phyloP scores from a whole-genome alignment of 1,140 invertebrate species.

The Stegodyphus dumicola region DNA sequence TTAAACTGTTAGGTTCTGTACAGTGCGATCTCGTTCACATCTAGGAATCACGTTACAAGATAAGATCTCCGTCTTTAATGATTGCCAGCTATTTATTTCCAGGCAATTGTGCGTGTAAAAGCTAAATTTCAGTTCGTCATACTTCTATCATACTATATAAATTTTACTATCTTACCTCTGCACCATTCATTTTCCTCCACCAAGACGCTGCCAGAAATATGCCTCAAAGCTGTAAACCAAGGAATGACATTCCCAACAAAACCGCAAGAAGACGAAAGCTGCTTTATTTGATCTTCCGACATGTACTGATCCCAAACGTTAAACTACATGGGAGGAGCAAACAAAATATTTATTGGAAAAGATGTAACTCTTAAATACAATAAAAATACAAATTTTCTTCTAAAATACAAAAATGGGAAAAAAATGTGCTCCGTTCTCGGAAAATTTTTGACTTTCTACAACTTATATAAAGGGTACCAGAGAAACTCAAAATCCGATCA shows the following conservation, averaged over 20 bases:
- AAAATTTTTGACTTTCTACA: too few relatives aligned
- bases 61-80: too few relatives aligned
- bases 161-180: not conserved
- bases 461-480: too few relatives aligned
- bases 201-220: slow-evolving; percentile 35
- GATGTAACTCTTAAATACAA: not conserved
- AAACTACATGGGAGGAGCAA: slow-evolving; percentile 7
- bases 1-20: too few relatives aligned
- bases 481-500: too few relatives aligned
- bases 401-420: not conserved
- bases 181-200: not conserved
- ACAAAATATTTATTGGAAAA: not conserved
- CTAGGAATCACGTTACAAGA: too few relatives aligned
- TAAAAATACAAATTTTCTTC: not conserved
- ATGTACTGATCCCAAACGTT: slow-evolving; percentile 53
- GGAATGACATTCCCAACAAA: slow-evolving; percentile 42
- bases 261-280: slow-evolving; percentile 19
- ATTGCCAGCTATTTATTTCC: not conserved
- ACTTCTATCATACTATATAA: not conserved
- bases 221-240: slow-evolving; percentile 24
- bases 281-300: slow-evolving; percentile 28
- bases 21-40: too few relatives aligned
- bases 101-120: not conserved
- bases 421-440: not conserved
- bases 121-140: not conserved